Base-by-base conservation (phyloP, 2,113 vertebrate species). In the Pollachius pollachius region DNA sequence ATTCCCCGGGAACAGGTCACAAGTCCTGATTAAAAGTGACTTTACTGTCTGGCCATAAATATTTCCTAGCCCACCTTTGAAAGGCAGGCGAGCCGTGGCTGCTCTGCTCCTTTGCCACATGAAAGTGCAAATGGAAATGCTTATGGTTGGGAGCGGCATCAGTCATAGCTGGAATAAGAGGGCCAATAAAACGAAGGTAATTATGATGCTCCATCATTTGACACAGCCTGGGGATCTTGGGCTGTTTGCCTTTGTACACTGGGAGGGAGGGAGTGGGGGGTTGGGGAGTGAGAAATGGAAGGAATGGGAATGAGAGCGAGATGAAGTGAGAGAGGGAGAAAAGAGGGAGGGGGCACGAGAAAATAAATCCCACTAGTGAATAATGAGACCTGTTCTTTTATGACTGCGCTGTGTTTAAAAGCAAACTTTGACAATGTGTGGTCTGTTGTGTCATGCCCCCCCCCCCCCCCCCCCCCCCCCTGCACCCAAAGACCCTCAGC, bases 31-130 rank as follows among this genome's bases (percentile, higher is more conserved):
- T 90, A 89, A 86, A 91, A 86, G 84, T 89, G 90, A 90, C 86
- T 90, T 72, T 74, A 72, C 82, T 13, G 34, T 86, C 86, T 87
- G 88, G 82, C 78, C 82, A 85, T 90, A 92, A 92, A 92, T 93
- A 92, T 92, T 88, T 92, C 90, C 89, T 81, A 89, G 87, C 88
- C 91, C 88, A 92, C 90, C 91, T 92, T 89, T 89, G 87, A 89
- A 88, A 89, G 75, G 75, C 81, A 81, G 85, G 87, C 88, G 81
- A 91, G 87, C 84, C 68, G 64, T 65, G 86, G 81, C 84, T 85
- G 82, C 87, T 87, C 84, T 76, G 71, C 76, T 82, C 74, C 69
- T 73, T 85, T 74, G 80, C 90, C 91, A 90, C 91, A 92, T 93
- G 87, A 91, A 93, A 92, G 91, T 81, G 84, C 79, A 85, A 90